Conservation (phyloP, 2,888 invertebrate species). For the Chirona hameri region DNA sequence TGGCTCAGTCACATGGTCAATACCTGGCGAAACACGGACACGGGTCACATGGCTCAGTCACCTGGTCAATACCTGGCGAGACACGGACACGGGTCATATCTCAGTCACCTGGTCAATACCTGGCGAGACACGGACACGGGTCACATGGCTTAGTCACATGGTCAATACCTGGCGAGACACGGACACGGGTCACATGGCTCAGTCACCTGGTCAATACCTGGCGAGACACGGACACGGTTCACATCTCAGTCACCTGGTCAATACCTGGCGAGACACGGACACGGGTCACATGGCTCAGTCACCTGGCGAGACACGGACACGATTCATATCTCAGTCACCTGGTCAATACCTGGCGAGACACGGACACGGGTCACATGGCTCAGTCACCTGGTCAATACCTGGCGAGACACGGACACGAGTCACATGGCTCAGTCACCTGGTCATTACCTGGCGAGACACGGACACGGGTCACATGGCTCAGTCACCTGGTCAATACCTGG, state of each 20-base stretch:
- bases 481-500: slow-evolving; percentile 73
- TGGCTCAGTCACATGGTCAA: slow-evolving; percentile 60
- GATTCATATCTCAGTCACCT: slow-evolving; percentile 50
- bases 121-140: slow-evolving; percentile 45
- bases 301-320: slow-evolving; percentile 54
- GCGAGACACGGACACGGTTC: not conserved
- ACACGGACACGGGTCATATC: not conserved
- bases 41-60: too few relatives aligned
- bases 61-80: slow-evolving; percentile 75
- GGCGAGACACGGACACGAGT: slow-evolving; percentile 33
- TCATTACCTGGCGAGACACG: slow-evolving; percentile 63
- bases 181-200: not conserved
- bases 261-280: slow-evolving; percentile 58
- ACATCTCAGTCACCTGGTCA: slow-evolving; percentile 58
- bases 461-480: not conserved
- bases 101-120: slow-evolving; percentile 68
- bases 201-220: slow-evolving; percentile 71
- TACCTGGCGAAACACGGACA: slow-evolving; percentile 55
- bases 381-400: slow-evolving; percentile 71
- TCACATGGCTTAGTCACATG: slow-evolving; percentile 50
- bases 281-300: too few relatives aligned
- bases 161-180: slow-evolving; percentile 64
- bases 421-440: slow-evolving; percentile 54
- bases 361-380: not conserved
- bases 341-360: slow-evolving; percentile 67